Conservation (phyloP, 2,113 vertebrate species). For the Brachyhypopomus gauderio region DNA sequence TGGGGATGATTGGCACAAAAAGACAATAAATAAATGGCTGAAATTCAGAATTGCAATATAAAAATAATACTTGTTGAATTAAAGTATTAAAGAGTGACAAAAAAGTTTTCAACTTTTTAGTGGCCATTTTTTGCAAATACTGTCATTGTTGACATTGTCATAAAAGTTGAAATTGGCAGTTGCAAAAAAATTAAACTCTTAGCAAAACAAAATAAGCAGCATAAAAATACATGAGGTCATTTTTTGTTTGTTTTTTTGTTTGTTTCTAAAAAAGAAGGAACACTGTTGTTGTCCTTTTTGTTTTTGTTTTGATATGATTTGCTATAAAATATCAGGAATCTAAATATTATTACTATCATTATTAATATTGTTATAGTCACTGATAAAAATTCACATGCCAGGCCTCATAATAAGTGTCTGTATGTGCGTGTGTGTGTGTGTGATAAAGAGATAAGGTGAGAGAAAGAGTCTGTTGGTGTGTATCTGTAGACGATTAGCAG, state of each 20-base stretch:
- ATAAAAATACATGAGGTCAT: constrained; percentile 87
- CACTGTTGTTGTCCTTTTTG: constrained; percentile 77
- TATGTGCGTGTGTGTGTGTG: constrained; percentile 49
- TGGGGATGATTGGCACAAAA: constrained; percentile 74
- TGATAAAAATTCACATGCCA: constrained; percentile 85
- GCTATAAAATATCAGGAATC: constrained; percentile 84
- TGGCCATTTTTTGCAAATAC: constrained; percentile 82
- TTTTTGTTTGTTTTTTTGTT: constrained; percentile 62
- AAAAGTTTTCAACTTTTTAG: constrained; percentile 75
- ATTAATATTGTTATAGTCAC: constrained; percentile 82
- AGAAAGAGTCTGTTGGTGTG: constrained; percentile 43
- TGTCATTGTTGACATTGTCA: constrained; percentile 81
- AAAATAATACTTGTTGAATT: constrained; percentile 80
- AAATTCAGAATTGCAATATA: constrained; percentile 71
- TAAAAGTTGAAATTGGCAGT: constrained; percentile 83
- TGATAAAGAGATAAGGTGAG: constrained; percentile 43
- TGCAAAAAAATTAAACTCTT: constrained; percentile 84
- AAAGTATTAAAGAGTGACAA: constrained; percentile 72
- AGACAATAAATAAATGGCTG: constrained; percentile 70
- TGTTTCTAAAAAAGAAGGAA: constrained; percentile 80
- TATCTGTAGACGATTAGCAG: constrained; percentile 75
- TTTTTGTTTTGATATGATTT: constrained; percentile 74
- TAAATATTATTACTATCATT: constrained; percentile 84
- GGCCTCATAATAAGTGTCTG: constrained; percentile 73
- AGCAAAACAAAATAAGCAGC: constrained; percentile 86